Evolutionary conservation across 2,797 vertebrate genomes (phyloP).

Genomic region (Parauchenoglanis ngamensis): DNA sequence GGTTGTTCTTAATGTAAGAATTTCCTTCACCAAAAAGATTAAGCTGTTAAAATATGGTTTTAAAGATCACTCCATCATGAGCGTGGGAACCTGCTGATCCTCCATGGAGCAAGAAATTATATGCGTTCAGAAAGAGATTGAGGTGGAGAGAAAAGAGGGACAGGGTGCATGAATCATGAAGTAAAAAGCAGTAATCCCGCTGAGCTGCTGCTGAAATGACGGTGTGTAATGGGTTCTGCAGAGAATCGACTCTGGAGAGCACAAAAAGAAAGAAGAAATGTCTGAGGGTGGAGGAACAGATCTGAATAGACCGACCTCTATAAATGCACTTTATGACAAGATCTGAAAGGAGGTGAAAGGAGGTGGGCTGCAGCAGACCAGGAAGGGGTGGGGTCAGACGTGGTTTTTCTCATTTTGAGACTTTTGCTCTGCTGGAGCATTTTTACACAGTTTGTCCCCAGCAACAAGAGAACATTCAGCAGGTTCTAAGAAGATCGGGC

Average conservation of each 20-base stretch:
- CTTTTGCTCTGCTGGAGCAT: no score
- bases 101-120: not conserved
- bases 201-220: not conserved
- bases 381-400: no score
- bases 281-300: not conserved
- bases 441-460: no score
- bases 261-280: not conserved
- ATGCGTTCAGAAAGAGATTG: not conserved
- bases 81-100: not conserved
- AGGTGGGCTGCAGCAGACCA: not conserved
- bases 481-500: no score
- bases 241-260: conserved; percentile 14
- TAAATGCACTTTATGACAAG: not conserved
- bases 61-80: not conserved
- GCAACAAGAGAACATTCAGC: no score
- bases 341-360: not conserved
- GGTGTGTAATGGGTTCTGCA: not conserved
- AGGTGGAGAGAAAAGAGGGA: not conserved
- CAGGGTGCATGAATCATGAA: not conserved
- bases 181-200: conserved; percentile 24
- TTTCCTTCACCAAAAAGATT: not conserved
- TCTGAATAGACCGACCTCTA: not conserved
- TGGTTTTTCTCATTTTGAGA: no score
- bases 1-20: not conserved
- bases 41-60: not conserved